Percentiles rank a stretch among this genome's conserved stretches.
These are phyloP conservation scores for Irena cyanogastra DNA, from an alignment of 2,113 vertebrate species.

Conservation along the genomic window DNA sequence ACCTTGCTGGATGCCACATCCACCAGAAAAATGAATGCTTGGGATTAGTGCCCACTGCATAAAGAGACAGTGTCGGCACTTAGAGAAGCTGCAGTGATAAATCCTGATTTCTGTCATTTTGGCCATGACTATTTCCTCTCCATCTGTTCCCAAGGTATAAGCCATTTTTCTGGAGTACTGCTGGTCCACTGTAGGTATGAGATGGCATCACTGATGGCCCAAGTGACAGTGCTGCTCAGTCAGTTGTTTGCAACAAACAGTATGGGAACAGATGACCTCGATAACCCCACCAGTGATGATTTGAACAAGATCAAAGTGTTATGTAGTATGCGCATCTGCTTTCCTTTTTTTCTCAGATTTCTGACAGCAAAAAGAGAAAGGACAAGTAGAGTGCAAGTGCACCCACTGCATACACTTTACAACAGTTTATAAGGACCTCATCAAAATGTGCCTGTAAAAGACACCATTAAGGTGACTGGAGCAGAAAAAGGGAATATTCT, in stretches of 20 bases:
- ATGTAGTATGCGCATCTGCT: not conserved
- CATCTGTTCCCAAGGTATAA: not conserved
- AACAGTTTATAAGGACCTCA: not conserved
- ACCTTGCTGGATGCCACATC: not conserved
- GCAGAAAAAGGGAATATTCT: not conserved
- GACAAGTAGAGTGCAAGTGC: not conserved
- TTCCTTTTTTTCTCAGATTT: not conserved
- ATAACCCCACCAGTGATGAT: not conserved
- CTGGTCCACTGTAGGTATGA: not conserved
- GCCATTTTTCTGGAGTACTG: not conserved
- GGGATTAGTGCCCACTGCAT: not conserved
- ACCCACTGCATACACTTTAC: not conserved
- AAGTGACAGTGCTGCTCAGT: not conserved
- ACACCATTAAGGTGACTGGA: not conserved
- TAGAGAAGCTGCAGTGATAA: not conserved
- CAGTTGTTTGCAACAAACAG: not conserved
- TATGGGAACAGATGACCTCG: rapidly evolving
- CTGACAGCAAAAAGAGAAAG: not conserved
- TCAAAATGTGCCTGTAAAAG: not conserved
- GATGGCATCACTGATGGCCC: not conserved
- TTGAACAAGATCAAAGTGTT: not conserved
- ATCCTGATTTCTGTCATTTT: not conserved
- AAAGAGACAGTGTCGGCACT: not conserved
- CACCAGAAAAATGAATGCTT: not conserved
- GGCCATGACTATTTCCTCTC: not conserved